Evolutionary conservation across 2,113 vertebrate genomes (phyloP), one percentile per base, ranked within the genome.

Genomic region (mouse (Mus musculus)): DNA sequence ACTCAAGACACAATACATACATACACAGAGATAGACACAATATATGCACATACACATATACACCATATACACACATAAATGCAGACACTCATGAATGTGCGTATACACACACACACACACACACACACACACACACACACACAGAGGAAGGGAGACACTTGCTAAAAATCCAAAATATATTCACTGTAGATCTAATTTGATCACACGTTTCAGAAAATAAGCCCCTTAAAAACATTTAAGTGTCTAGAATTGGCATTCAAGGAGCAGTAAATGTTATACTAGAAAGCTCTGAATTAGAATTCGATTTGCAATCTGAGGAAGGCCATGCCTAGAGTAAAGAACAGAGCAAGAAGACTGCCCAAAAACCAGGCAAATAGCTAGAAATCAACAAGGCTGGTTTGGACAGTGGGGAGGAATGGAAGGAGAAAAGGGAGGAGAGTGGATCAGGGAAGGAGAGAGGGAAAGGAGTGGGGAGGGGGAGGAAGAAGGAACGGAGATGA

Each of bases 301-400:
- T 61, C 3, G 20, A 3, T n/a, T 17, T 88, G 30, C 49, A 67
- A 22, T 11, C 49, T 12, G 14, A 89, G 56, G 39, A 30, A 91
- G 9, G 24, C 5, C 42, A 49, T 8, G 2, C 7, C 5, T 1
- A 30, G 65, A 46, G 28, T 56, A 28, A 42, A 24, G 28, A 39
- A 19, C 8, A 4, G 75, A 36, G 12, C 20, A 20, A 54, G 42
- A 11, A 49, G 33, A 7, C 17, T 72, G 71, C 26, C 65, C 46
- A 36, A 26, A 9, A 1, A 12, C 30, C 24, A 56, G n/a, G 2
- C 0, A 46, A 14, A 85, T 2, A 19, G 7, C 13, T 20, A 0
- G 16, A 69, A 73, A 39, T 12, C 52, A 13, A 49, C 49, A 49
- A 49, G 49, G 49, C 49, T 49, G 49, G 49, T 5, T 6, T 49